phyloP scores from a whole-genome alignment of 2,888 invertebrate species.

The Acanthoscelides obtectus region DNA sequence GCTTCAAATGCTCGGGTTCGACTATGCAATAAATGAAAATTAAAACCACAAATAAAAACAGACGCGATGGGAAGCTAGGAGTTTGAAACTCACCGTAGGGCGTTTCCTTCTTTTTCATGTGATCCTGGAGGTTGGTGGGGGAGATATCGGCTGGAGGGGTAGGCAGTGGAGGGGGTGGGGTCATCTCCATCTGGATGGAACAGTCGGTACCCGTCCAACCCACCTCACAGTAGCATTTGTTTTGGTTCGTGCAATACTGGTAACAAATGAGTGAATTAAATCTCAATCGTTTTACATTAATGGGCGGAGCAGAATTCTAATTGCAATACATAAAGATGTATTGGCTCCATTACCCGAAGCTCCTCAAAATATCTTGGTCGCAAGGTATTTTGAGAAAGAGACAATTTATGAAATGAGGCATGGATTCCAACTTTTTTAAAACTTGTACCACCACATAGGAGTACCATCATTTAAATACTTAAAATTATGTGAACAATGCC shows the following conservation, averaged over 20 bases:
- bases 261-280: slow-evolving; percentile 19
- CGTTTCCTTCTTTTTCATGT: slow-evolving; percentile 85
- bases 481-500: too few relatives aligned
- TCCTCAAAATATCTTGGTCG: not conserved
- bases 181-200: slow-evolving; percentile 69
- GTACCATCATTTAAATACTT: too few relatives aligned
- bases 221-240: slow-evolving; percentile 85
- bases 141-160: slow-evolving; percentile 51
- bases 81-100: slow-evolving; percentile 76
- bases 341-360: not conserved
- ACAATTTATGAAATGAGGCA: too few relatives aligned
- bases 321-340: not conserved
- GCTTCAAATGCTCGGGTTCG: not conserved
- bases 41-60: not conserved
- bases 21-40: not conserved
- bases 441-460: too few relatives aligned
- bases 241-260: slow-evolving; percentile 87
- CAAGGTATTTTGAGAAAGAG: too few relatives aligned
- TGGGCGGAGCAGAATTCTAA: not conserved
- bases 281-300: slow-evolving; percentile 3
- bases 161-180: slow-evolving; percentile 54
- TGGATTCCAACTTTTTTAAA: too few relatives aligned
- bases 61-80: not conserved
- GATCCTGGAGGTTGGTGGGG: slow-evolving; percentile 51
- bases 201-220: slow-evolving; percentile 89